Percentiles rank a stretch among this genome's conserved stretches.
Conservation (phyloP, 2,888 invertebrate genomes). For the Mantis religiosa region DNA sequence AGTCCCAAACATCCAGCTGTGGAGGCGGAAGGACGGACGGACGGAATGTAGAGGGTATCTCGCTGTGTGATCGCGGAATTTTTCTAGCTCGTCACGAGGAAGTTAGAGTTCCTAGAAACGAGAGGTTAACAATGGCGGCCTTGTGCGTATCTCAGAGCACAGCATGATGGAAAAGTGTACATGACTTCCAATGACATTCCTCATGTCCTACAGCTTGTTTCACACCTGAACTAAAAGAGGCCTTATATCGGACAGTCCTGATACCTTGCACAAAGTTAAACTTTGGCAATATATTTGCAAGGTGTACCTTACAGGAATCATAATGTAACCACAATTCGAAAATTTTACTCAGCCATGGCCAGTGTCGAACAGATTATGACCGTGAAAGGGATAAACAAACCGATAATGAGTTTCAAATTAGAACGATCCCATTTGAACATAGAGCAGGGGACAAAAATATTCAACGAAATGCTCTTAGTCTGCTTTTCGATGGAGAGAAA, state of each 20-base stretch:
- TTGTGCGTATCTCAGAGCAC: not conserved
- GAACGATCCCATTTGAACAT: no score
- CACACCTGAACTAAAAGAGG: not conserved
- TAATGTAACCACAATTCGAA: no score
- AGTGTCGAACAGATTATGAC: no score
- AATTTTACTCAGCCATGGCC: no score
- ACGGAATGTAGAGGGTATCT: not conserved
- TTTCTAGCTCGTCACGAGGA: not conserved
- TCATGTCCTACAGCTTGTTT: not conserved
- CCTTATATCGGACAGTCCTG: not conserved
- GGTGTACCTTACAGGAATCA: no score
- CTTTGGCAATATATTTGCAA: no score
- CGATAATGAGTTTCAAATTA: no score
- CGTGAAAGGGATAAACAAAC: no score
- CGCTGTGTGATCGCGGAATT: not conserved
- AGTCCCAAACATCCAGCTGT: not conserved
- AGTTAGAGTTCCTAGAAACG: not conserved
- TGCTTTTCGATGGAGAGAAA: no score
- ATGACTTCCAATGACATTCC: not conserved
- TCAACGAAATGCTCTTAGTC: no score
- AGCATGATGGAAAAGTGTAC: not conserved
- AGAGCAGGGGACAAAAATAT: no score
- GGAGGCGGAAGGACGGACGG: not conserved
- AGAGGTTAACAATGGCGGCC: not conserved
- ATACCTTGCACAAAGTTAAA: no score